These are phyloP conservation scores for Dyspetes luteomarginatus DNA, from an alignment of 2,888 invertebrate genomes.

Conservation along the genomic window DNA sequence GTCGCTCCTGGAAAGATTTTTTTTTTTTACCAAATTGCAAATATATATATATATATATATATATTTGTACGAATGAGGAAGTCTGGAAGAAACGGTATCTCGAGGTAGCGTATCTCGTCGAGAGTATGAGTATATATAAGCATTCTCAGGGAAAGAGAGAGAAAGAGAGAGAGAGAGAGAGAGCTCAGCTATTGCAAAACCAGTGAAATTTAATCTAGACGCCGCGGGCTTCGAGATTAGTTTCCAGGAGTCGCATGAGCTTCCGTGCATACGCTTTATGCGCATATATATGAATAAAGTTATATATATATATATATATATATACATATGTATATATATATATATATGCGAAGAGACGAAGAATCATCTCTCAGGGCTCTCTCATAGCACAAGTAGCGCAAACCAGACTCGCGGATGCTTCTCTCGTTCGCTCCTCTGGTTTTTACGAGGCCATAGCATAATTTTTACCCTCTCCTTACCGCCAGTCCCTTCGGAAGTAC, in stretches of 20 bases:
- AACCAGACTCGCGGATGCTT: conserved; percentile 12
- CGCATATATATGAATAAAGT: neutral
- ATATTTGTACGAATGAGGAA: neutral
- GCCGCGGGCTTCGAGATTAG: conserved; percentile 64
- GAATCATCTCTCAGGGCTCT: conserved; percentile 18
- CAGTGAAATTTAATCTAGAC: conserved; percentile 63
- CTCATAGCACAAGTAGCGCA: conserved; percentile 1
- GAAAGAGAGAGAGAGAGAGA: conserved; percentile 17
- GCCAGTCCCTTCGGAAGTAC: conserved; percentile 25
- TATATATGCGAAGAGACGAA: conserved; percentile 2
- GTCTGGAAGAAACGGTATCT: conserved; percentile 58
- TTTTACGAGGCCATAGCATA: conserved; percentile 59
- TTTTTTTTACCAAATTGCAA: neutral
- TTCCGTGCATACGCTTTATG: conserved; percentile 12
- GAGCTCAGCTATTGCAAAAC: conserved; percentile 35
- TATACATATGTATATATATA: conserved; percentile 5
- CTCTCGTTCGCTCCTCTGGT: conserved; percentile 52
- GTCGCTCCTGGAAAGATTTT: neutral
- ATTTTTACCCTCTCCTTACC: conserved; percentile 26
- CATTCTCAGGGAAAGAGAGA: conserved; percentile 8
- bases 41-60: neutral
- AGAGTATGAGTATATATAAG: conserved; percentile 18
- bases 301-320: neutral
- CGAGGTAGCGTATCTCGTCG: conserved; percentile 45
- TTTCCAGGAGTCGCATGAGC: conserved; percentile 53